Evolutionary conservation across 2,113 vertebrate species (phyloP), one percentile per base, ranked within the genome.

Genomic region (Astur gentilis): DNA sequence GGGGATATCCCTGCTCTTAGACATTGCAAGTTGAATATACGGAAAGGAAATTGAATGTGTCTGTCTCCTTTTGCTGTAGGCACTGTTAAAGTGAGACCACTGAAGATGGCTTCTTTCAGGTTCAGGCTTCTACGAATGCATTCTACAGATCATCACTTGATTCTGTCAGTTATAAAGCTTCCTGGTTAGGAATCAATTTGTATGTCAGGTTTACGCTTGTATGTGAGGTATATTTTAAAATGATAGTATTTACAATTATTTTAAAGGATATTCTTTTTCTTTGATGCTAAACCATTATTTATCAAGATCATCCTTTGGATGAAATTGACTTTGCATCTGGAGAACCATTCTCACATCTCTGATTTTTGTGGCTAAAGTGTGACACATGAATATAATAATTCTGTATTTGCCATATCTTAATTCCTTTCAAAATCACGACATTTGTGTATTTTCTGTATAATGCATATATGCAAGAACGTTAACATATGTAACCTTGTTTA

Each of bases 121-220:
- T 87, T 94, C 87, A 95, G 77, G 70, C 81, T 83, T 84, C 84
- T 72, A 6, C 2, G 0, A 77, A 29, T 89, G 62, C 42, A 3
- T 92, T 93, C 79, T 58, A 1, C 73, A 85, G 57, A 77, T 89
- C 26, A 1, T 49, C 81, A 29, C 47, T 91, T 85, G 61, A 34
- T 94, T 92, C 57, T 96, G 49, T 91, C 84, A 85, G 36, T 96
- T 76, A 34, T n/a, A 91, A 71, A 81, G 22, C 25, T 91, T 90
- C 29, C 52, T 94, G 16, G 7, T 91, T 95, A 94, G 62, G 60
- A 91, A 62, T 89, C 77, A 36, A 76, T 95, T 78, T 83, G 13
- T 82, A 15, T 72, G 21, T 67, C 71, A 88, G 36, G 44, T 76
- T 89, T 92, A 40, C 0, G 3, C 34, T 66, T 86, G 15, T 60